Base-by-base conservation (phyloP, 1,140 invertebrate genomes). In the Aricia agestis region DNA sequence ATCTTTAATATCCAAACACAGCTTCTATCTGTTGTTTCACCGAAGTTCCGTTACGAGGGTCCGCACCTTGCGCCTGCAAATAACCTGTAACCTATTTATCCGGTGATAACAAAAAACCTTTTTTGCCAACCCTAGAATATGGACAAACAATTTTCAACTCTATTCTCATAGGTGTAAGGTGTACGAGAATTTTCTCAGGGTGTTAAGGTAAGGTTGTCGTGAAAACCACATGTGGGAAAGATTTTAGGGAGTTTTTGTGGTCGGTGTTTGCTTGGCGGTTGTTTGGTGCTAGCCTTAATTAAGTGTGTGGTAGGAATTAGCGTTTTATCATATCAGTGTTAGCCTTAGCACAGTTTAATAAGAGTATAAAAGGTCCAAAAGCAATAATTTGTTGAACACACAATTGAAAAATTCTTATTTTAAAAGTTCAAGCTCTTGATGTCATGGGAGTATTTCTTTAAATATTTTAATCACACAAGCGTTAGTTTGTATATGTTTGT, bases 81-180 rank as follows among this genome's bases (percentile, higher is more conserved):
- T 88, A 89, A 90, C 88, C 88, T 90, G 88, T 85, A 85, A 88
- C 85, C 86, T 88, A 88, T 87, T 86, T 85, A 83, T 85, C 85
- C 80, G 78, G 77, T 70, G 45, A 32, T 68, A 71, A 78, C 85
- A 89, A 90, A 90, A 87, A 74, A 69, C 61, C 7, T 57, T 71
- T 57, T 15, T n/a, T 67, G 6, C 36, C 70, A 74, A 72, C 10
- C 19, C 41, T 52, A n/a, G 42, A 65, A 17, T 17, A 59, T 42
- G n/a, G 6, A 63, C 32, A 67, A 32, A 6, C 66, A 13, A 84
- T 52, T 75, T 69, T 81, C 6, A 70, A 67, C 74, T 32, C 74
- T 82, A 75, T 74, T 0, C 0, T 2, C 2, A 58, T 7, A 7
- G 18, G 0, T 7, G 61, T 78, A 82, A 18, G n/a, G 32, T 41